Percentiles rank a stretch among this genome's conserved stretches.
Conservation (phyloP, 1,140 invertebrate species). For the Atta cephalotes region DNA sequence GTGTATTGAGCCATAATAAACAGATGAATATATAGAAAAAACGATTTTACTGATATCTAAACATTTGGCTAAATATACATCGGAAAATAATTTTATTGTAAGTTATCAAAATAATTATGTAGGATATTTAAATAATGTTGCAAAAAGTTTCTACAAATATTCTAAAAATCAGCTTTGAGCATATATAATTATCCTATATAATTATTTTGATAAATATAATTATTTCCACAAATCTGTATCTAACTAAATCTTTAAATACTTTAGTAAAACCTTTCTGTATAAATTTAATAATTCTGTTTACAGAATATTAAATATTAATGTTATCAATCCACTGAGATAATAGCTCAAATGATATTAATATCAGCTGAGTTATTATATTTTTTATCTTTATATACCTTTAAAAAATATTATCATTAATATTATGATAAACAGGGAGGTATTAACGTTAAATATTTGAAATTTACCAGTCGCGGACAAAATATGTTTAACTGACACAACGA, state of each 20-base stretch:
- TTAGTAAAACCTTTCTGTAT: not conserved
- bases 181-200: no score
- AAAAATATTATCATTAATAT: not conserved
- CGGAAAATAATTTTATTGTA: no score
- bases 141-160: no score
- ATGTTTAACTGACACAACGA: constrained; percentile 20
- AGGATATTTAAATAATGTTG: no score
- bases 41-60: no score
- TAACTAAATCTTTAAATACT: no score
- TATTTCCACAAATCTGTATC: no score
- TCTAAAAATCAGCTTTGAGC: no score
- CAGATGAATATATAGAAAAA: not conserved
- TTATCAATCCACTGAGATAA: not conserved
- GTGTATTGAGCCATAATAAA: not conserved
- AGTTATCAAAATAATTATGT: no score
- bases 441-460: constrained; percentile 6
- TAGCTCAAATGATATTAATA: not conserved
- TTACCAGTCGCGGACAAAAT: not conserved
- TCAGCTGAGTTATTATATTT: not conserved
- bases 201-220: no score
- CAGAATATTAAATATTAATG: not conserved
- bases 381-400: not conserved
- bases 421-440: not conserved
- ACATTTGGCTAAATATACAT: no score
- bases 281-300: not conserved